Conservation (phyloP, 2,113 vertebrate genomes). For the Pedetes capensis region DNA sequence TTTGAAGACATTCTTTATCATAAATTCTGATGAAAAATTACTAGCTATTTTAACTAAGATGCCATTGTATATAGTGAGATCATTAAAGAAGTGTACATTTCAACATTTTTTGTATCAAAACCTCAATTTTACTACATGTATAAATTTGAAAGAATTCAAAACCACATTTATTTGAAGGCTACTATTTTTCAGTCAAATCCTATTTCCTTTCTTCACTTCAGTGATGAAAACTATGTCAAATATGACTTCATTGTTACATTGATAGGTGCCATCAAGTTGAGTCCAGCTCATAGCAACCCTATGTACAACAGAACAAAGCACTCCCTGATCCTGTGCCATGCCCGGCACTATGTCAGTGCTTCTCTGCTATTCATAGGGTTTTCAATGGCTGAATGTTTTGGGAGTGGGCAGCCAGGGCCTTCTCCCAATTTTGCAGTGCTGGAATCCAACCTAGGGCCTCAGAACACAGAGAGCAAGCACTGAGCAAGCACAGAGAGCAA, state of each 20-base stretch:
- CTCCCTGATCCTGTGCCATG: too few relatives aligned
- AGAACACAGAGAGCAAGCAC: too few relatives aligned
- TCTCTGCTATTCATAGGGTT: too few relatives aligned
- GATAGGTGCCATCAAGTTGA: too few relatives aligned
- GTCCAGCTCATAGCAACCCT: too few relatives aligned
- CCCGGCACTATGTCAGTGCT: too few relatives aligned
- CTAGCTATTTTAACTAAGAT: background rate
- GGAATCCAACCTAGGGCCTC: too few relatives aligned
- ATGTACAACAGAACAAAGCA: too few relatives aligned
- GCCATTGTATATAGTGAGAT: background rate
- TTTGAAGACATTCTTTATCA: background rate
- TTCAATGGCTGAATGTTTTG: too few relatives aligned
- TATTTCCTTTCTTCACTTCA: background rate
- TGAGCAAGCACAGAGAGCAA: too few relatives aligned
- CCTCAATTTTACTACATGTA: background rate
- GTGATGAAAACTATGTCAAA: background rate
- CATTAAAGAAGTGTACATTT: background rate
- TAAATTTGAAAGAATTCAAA: slow-evolving; percentile 40
- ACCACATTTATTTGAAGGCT: background rate
- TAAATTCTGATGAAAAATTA: background rate
- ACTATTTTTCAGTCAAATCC: background rate
- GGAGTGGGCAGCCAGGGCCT: too few relatives aligned
- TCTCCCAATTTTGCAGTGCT: too few relatives aligned
- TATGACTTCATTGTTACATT: background rate
- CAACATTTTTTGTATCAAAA: background rate